Conservation (phyloP, 1,140 invertebrate species). For the Trichonephila clavipes region DNA sequence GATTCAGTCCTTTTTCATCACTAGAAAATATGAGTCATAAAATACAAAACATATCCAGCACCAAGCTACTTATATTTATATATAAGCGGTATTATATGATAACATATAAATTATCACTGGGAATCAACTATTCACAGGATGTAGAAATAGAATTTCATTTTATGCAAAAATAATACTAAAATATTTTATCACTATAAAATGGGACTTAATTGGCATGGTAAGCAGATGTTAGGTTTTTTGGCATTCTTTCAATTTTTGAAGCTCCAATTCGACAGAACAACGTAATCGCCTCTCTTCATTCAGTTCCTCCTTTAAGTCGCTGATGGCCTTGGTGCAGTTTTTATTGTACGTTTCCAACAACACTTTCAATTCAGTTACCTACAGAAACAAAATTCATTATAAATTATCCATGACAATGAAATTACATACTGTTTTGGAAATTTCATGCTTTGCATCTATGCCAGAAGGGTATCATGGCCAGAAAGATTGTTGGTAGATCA, state of each 20-base stretch:
- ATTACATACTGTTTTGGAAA: too few relatives aligned
- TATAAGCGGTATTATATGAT: conserved; percentile 9
- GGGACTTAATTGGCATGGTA: conserved; percentile 68
- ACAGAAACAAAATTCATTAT: conserved; percentile 19
- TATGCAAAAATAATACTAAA: conserved; percentile 76
- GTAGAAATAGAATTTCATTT: conserved; percentile 58
- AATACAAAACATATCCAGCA: conserved; percentile 53
- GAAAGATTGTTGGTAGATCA: too few relatives aligned
- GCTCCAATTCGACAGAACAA: conserved; percentile 50
- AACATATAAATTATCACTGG: conserved; percentile 50
- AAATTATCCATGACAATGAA: too few relatives aligned
- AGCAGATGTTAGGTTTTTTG: conserved; percentile 60
- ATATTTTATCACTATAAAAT: conserved; percentile 74
- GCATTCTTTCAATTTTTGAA: conserved; percentile 63
- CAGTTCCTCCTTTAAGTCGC: conserved; percentile 59
- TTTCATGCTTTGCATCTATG: too few relatives aligned
- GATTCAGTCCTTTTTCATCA: background rate
- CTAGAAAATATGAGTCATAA: background rate
- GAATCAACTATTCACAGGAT: conserved; percentile 63
- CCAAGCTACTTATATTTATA: conserved; percentile 33
- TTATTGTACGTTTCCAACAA: conserved; percentile 41
- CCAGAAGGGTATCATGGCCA: too few relatives aligned
- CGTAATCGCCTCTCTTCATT: conserved; percentile 64
- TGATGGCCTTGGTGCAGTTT: conserved; percentile 44
- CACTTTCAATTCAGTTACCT: conserved; percentile 65